Evolutionary conservation across 2,888 invertebrate species (phyloP), one percentile per base, ranked within the genome.

Genomic region (Thera britannica): DNA sequence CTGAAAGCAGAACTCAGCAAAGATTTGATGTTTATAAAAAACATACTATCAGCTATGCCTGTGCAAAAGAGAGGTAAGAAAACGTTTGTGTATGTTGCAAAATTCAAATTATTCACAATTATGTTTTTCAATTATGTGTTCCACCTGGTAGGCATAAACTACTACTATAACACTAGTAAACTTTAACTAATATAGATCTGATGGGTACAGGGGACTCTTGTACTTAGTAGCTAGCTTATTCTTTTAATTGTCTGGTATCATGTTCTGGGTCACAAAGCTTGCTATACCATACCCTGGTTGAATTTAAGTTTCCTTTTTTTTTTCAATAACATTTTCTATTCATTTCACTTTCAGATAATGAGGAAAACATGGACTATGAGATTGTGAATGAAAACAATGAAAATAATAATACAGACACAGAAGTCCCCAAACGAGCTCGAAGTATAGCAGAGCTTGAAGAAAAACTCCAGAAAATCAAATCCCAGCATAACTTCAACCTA

Each of bases 361-460:
- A 91, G 46, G 88, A 89, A 57, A 83, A 89, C 72, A 75, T 83
- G 76, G 89, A 90, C 62, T 86, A 86, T 79, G 90, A 89, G 79
- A 86, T 90, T 60, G 81, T 82, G 9, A 85, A 85, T 75, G 23
- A 23, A 23, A 83, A 83, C 49, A 79, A 75, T 38, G 74, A 77
- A 67, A 76, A 74, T 62, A 80, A 78, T 54, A 81, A 80, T 71
- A 81, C 84, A 67, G 85, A 86, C 8, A 84, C 85, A 70, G 84
- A 85, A 61, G 51, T 80, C 67, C 88, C 90, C 2, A 85, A 89
- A 62, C 88, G 96, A 75, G 96, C 96, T 9, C 90, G 92, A 66
- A 95, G 94, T 59, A 94, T 96, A 71, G 90, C 94, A 62, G 96
- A 96, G 79, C 87, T 96, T 49, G 95, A 96, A 78, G 93, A 95